phyloP scores from a whole-genome alignment of 2,888 invertebrate genomes.

The Lepidocyrtinus sp. region DNA sequence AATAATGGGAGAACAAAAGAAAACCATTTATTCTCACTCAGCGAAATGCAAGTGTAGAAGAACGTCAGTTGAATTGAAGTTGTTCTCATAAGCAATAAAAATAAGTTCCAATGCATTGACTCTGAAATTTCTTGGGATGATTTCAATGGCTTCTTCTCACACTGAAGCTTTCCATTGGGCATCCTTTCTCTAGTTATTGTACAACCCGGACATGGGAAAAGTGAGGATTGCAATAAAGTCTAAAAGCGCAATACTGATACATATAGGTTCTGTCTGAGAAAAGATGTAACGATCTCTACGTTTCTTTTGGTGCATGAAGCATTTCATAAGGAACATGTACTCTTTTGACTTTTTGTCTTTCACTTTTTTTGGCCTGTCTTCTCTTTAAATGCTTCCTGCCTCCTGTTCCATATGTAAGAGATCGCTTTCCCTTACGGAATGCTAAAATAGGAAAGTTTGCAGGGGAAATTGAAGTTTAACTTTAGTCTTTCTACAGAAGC shows the following conservation, averaged over 20 bases:
- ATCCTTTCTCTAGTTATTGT: neutral
- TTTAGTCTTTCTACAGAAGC: too few relatives aligned
- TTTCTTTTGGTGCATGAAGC: neutral
- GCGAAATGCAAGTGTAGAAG: constrained; percentile 30
- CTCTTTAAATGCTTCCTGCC: neutral
- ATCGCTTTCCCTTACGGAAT: neutral
- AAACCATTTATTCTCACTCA: constrained; percentile 31
- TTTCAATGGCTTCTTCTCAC: constrained; percentile 24
- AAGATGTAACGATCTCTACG: neutral
- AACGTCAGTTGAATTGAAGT: too few relatives aligned
- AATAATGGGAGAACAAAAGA: constrained; percentile 36
- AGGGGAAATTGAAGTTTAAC: neutral
- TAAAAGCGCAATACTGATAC: too few relatives aligned
- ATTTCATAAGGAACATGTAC: neutral
- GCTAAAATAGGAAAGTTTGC: neutral
- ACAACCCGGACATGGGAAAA: neutral
- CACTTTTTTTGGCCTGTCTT: neutral
- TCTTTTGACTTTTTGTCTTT: neutral
- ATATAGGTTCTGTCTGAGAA: neutral
- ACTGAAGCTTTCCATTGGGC: neutral
- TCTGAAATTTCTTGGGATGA: constrained; percentile 51
- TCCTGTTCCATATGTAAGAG: neutral
- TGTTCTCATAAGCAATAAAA: constrained; percentile 56
- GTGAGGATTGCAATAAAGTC: neutral
- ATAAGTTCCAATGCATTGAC: constrained; percentile 67